phyloP scores from a whole-genome alignment of 2,113 vertebrate species.

The Speoplatyrhinus poulsoni region DNA sequence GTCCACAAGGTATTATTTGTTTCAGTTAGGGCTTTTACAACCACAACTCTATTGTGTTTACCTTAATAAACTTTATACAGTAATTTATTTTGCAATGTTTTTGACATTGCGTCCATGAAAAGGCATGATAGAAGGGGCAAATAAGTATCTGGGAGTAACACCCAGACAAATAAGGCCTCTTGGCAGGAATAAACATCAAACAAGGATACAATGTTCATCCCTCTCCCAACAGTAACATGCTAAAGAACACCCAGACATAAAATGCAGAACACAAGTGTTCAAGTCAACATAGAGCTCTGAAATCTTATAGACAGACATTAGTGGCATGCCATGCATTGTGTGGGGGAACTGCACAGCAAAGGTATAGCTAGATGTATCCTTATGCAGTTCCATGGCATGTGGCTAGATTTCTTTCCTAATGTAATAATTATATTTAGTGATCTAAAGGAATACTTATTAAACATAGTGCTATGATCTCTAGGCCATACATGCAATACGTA shows the following conservation, averaged over 20 bases:
- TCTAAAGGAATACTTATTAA: constrained; percentile 62
- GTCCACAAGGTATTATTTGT: constrained; percentile 16
- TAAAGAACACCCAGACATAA: constrained; percentile 30
- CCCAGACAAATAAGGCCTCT: constrained; percentile 47
- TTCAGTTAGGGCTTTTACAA: background rate
- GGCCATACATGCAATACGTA: constrained; percentile 55
- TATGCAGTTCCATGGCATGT: constrained; percentile 52
- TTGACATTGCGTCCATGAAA: background rate
- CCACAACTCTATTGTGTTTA: no score
- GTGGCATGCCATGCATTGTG: constrained; percentile 10
- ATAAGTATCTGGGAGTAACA: constrained; percentile 7
- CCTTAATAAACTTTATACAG: background rate
- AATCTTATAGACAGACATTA: constrained; percentile 5
- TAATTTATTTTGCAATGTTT: background rate
- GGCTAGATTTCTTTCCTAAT: constrained; percentile 50
- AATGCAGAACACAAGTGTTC: constrained; percentile 26
- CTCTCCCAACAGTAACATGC: constrained; percentile 27
- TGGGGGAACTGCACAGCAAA: constrained; percentile 23
- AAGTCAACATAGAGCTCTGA: background rate
- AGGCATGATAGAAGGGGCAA: background rate
- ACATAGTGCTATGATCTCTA: constrained; percentile 62
- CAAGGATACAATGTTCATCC: constrained; percentile 13
- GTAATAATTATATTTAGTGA: constrained; percentile 65
- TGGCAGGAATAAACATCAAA: constrained; percentile 21
- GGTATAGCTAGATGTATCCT: constrained; percentile 40